Base-by-base conservation (phyloP, 2,113 vertebrate species). In the Struthidea cinerea region DNA sequence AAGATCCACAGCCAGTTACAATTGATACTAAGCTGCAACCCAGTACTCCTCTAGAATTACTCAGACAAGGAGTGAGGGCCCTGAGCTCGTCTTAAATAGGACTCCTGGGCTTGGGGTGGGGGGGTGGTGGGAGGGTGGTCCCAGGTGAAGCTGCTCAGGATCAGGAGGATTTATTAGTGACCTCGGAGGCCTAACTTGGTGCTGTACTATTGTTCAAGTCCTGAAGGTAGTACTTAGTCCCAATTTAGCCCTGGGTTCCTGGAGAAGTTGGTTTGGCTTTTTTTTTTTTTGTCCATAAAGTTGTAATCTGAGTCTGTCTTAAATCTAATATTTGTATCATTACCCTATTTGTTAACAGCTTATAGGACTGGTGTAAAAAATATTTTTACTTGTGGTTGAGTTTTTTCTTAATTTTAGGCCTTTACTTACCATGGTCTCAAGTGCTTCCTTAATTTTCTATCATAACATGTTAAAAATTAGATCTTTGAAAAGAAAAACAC, bases 41-140 rank as follows among this genome's bases (percentile, higher is more conserved):
- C 4, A 24, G 1, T 0, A 1, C 1, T 12, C 0, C 1, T 3
- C 5, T 6, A 3, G 10, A 2, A 11, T 2, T 5, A 9, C 1
- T 33, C 5, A 17, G 2, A 1, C 1, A 5, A 4, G 2, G 8
- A 53, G 1, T 0, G 0, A 5, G 0, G 0, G 3, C 11, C 23
- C 16, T 35, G 22, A 49, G 23, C 49, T 86, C 0, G 0, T 18
- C 50, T 86, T 73, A 69, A 83, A 64, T 60, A 44, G 24, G 35
- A 67, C 33, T 44, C 26, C 12, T 53, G 35, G 17, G 2, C 42
- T 28, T 3, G 2, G 7, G n/a, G 39, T 14, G 13, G 11, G 16
- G 13, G 39, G 6, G 32, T n/a, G n/a, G n/a, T n/a, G 9, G 7
- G 9, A 5, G n/a, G 28, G 15, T 44, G 13, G n/a, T 23, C 27